phyloP scores from a whole-genome alignment of 2,888 invertebrate species.

The Timandra comae region DNA sequence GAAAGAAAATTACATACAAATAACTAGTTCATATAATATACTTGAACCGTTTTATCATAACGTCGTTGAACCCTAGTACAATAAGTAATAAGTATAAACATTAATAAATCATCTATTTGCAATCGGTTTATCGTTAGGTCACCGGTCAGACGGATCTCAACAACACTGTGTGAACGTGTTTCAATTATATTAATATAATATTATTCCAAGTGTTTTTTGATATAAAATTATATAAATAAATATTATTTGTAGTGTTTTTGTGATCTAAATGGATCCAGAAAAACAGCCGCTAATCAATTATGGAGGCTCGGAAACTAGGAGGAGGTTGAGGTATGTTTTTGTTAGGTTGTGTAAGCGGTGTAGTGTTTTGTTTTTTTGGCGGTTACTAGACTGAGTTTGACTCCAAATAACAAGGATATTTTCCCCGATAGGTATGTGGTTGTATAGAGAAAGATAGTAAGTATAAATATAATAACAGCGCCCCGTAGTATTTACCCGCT shows the following conservation, averaged over 20 bases:
- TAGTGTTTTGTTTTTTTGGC: too few relatives aligned
- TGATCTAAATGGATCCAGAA: constrained; percentile 44
- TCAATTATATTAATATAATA: too few relatives aligned
- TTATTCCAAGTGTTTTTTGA: background rate
- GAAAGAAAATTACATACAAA: too few relatives aligned
- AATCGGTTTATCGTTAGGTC: constrained; percentile 10
- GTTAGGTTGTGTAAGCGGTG: too few relatives aligned
- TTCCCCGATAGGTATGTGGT: too few relatives aligned
- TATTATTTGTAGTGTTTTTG: background rate
- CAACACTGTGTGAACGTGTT: constrained; percentile 1
- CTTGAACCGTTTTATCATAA: too few relatives aligned
- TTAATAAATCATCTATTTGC: constrained; percentile 7
- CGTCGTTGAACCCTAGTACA: background rate
- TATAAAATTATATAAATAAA: background rate
- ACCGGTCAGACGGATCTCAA: constrained; percentile 6
- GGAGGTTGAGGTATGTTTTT: constrained; percentile 34
- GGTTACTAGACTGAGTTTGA: too few relatives aligned
- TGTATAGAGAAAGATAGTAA: too few relatives aligned
- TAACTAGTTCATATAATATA: too few relatives aligned
- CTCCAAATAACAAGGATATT: too few relatives aligned
- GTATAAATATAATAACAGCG: too few relatives aligned
- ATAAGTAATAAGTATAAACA: background rate
- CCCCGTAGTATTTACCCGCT: too few relatives aligned
- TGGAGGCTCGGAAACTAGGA: constrained; percentile 19
- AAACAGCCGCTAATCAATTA: constrained; percentile 40